These are phyloP conservation scores for Denticeps clupeoides DNA, from an alignment of 2,797 vertebrate species.

Conservation along the genomic window DNA sequence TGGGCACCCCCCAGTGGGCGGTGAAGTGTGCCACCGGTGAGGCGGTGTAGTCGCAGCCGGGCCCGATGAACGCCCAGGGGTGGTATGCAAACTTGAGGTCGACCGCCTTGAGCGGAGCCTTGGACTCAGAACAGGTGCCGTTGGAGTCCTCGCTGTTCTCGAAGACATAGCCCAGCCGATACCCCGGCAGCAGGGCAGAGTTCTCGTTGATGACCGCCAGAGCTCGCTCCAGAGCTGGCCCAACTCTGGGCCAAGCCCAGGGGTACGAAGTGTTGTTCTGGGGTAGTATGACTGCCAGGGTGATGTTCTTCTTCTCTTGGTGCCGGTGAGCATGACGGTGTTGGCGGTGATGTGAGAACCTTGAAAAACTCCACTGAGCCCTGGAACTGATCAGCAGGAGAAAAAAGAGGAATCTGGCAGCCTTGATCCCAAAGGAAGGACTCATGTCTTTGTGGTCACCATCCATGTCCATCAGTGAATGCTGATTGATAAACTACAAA, in stretches of 20 bases:
- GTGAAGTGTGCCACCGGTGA: constrained; percentile 78
- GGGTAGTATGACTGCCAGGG: constrained; percentile 77
- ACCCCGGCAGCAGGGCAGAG: constrained; percentile 52
- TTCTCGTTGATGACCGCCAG: constrained; percentile 49
- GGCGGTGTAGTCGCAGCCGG: constrained; percentile 77
- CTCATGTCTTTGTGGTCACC: too few relatives aligned
- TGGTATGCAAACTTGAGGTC: constrained; percentile 67
- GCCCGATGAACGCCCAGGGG: constrained; percentile 78
- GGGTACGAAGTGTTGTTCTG: constrained; percentile 71
- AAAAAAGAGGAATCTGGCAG: too few relatives aligned
- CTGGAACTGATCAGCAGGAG: constrained; percentile 14
- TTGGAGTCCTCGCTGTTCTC: constrained; percentile 68
- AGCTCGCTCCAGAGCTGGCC: constrained; percentile 68
- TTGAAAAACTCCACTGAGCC: not conserved
- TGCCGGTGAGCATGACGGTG: constrained; percentile 5
- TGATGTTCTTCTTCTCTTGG: constrained; percentile 43
- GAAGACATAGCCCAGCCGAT: constrained; percentile 55
- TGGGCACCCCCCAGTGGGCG: constrained; percentile 75
- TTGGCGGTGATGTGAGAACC: not conserved
- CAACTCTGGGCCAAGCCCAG: constrained; percentile 87
- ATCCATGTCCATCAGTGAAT: too few relatives aligned
- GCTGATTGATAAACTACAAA: too few relatives aligned
- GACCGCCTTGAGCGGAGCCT: constrained; percentile 74
- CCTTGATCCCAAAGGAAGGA: too few relatives aligned
- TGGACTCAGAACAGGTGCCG: constrained; percentile 73